Evolutionary conservation across 2,113 vertebrate genomes (phyloP).

Genomic region (Pipra filicauda): DNA sequence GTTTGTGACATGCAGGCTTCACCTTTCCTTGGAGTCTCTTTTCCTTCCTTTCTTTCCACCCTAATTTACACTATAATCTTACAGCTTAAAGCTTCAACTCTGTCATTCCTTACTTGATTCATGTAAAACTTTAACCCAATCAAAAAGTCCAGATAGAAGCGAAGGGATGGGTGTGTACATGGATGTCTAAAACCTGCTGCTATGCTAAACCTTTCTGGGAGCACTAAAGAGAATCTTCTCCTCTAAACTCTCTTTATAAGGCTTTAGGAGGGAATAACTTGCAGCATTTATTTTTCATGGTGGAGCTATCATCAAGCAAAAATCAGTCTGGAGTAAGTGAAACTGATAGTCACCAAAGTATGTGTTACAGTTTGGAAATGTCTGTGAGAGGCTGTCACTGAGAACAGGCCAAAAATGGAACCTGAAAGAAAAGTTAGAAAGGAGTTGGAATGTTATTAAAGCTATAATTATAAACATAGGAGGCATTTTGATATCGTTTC

Average conservation of each 20-base stretch:
- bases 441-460: constrained; percentile 29
- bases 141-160: not conserved
- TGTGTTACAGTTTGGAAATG: not conserved
- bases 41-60: not conserved
- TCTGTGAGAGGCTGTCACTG: not conserved
- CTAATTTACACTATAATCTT: not conserved
- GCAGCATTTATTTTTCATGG: not conserved
- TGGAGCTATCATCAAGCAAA: not conserved
- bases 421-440: not conserved
- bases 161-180: not conserved
- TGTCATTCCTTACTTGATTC: not conserved
- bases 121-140: not conserved
- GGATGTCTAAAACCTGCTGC: not conserved
- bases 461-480: not conserved
- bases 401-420: constrained; percentile 18
- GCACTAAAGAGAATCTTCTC: not conserved
- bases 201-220: not conserved
- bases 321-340: not conserved
- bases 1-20: not conserved
- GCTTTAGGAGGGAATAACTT: not conserved
- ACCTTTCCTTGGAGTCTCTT: not conserved
- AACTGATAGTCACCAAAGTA: not conserved
- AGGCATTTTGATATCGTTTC: not conserved
- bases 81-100: not conserved
- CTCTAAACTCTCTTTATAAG: not conserved